Conservation (phyloP, 1,140 invertebrate genomes). For the Eulimnadia texana region DNA sequence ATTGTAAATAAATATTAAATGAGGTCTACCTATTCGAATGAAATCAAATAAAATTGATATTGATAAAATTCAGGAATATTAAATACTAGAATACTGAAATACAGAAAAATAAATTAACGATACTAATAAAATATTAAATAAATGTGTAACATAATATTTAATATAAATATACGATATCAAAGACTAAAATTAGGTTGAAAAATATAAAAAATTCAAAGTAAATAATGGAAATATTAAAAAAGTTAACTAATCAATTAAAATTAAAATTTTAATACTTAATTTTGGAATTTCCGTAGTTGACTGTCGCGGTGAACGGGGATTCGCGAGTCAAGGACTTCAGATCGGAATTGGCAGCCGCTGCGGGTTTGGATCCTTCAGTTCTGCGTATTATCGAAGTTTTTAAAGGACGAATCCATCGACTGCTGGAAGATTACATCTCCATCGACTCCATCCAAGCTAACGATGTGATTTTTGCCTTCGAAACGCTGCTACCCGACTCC, state of each 20-base stretch:
- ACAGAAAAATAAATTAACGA: too few species aligned
- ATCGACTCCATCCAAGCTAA: conserved; percentile 1
- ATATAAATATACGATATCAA: too few species aligned
- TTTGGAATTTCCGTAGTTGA: background rate
- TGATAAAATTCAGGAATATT: too few species aligned
- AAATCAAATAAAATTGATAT: too few species aligned
- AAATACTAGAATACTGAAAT: too few species aligned
- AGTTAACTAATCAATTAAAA: background rate
- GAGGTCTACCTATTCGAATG: too few species aligned
- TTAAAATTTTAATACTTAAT: background rate
- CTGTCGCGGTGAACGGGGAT: background rate
- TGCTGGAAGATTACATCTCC: conserved; percentile 20
- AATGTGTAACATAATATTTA: too few species aligned
- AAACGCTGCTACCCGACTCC: conserved; percentile 22
- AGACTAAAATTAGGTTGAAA: too few species aligned
- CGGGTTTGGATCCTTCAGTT: background rate
- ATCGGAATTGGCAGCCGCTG: background rate
- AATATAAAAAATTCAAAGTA: too few species aligned
- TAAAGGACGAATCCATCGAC: conserved; percentile 26
- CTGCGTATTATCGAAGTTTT: conserved; percentile 27
- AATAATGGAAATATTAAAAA: too few species aligned
- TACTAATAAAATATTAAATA: too few species aligned
- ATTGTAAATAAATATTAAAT: too few species aligned
- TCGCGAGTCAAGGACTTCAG: background rate
- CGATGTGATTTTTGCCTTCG: conserved; percentile 21